These are phyloP conservation scores for Drosophila ustulata DNA, from an alignment of 2,888 invertebrate genomes.

Conservation along the genomic window DNA sequence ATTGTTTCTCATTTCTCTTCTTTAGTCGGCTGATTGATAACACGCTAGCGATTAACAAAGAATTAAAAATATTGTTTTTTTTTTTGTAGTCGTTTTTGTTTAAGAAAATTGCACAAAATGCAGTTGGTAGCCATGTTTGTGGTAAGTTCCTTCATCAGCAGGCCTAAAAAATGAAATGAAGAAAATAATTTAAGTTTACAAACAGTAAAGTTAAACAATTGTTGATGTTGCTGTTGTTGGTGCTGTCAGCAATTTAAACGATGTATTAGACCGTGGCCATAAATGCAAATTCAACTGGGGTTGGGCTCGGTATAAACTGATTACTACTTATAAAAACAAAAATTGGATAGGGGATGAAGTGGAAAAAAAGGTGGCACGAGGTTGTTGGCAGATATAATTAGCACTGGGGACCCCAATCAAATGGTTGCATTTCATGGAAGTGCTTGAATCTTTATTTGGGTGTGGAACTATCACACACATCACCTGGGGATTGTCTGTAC, in stretches of 20 bases:
- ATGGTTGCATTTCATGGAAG: conserved; percentile 48
- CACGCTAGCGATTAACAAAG: conserved; percentile 61
- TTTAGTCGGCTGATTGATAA: conserved; percentile 67
- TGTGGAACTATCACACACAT: conserved; percentile 28
- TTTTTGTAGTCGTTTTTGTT: conserved; percentile 31
- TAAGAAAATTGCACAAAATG: conserved; percentile 80
- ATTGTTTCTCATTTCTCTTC: not conserved
- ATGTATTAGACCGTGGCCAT: conserved; percentile 67
- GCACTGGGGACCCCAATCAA: conserved; percentile 20
- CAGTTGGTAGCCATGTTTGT: conserved; percentile 46
- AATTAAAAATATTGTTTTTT: conserved; percentile 42
- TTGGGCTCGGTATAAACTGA: conserved; percentile 47
- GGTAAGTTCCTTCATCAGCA: conserved; percentile 74
- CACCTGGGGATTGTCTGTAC: conserved; percentile 29
- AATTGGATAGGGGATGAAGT: not conserved
- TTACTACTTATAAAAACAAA: conserved; percentile 35
- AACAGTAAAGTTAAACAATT: conserved; percentile 18
- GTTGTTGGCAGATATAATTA: conserved; percentile 55
- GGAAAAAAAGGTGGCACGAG: conserved; percentile 24
- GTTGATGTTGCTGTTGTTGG: conserved; percentile 30
- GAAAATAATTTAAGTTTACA: conserved; percentile 18
- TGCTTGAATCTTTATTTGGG: conserved; percentile 46
- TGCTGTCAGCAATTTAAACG: conserved; percentile 60
- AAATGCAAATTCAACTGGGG: conserved; percentile 30
- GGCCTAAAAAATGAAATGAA: conserved; percentile 69